Evolutionary conservation across 2,888 invertebrate species (phyloP), one percentile per base, ranked within the genome.

Genomic region (Craniophora ligustri): DNA sequence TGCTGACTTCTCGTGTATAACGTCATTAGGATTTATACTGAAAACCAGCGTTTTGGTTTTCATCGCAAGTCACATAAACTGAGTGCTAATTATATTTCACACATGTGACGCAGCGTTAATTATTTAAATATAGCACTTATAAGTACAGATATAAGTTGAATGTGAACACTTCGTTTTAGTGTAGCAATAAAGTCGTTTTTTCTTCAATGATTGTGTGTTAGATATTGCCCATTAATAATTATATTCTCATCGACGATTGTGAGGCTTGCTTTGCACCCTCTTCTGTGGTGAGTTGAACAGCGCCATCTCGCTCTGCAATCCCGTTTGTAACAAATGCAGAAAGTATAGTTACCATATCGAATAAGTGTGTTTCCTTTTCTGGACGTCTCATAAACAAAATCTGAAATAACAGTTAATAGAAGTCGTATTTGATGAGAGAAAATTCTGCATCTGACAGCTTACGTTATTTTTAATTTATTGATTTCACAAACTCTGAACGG

Each of bases 231-330:
- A n/a, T 2, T 21, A 0, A 5, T 0, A 8, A 45, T 34, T 28
- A 15, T 1, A 8, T 39, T n/a, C n/a, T n/a, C 21, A 8, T 45
- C 34, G 7, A 34, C 10, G 5, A 36, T 46, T 1, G 10, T 5
- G 2, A 78, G 45, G 3, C 61, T 51, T 0, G 78, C 79, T 3
- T 39, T 55, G 40, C 82, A 82, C 1, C 73, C 70, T 11, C 54
- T 62, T 14, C 48, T 48, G 13, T 71, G 61, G 40, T 81, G 81
- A 0, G 80, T 79, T 1, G 84, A 82, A 40, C 83, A 83, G 0
- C 69, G 65, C 84, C 83, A 85, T n/a, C 72, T 50, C 0, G 59
- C 68, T 44, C 65, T 78, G 0, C 6, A 2, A 0, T 67, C 54
- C 0, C 16, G 38, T 4, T 14, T 39, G 4, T 11, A 36, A n/a